phyloP scores from a whole-genome alignment of 2,797 vertebrate species.

The Sardinella longiceps region DNA sequence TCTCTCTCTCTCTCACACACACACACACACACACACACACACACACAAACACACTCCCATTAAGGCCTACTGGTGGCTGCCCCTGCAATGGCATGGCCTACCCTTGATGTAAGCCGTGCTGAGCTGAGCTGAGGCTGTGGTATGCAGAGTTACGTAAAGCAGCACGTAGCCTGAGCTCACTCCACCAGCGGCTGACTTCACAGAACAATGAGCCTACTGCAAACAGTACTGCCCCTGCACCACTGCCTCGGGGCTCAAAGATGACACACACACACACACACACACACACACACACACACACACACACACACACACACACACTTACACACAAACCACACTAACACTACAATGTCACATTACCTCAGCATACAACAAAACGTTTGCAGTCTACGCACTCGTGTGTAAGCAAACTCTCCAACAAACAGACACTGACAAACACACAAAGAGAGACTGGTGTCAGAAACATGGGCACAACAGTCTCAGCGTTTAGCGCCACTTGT shows the following conservation, averaged over 20 bases:
- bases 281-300: conserved; percentile 15
- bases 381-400: background rate
- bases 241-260: background rate
- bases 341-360: background rate
- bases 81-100: conserved; percentile 8
- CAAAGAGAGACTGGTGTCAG: background rate
- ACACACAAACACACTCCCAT: conserved; percentile 22
- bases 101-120: conserved; percentile 34
- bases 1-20: background rate
- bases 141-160: conserved; percentile 46
- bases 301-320: conserved; percentile 12
- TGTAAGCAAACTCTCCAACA: conserved; percentile 16
- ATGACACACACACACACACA: conserved; percentile 13
- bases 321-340: background rate
- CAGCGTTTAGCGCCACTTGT: background rate
- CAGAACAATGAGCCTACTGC: conserved; percentile 42
- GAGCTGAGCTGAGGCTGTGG: conserved; percentile 22
- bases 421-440: conserved; percentile 18
- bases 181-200: conserved; percentile 37
- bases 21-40: background rate
- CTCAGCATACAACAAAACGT: background rate
- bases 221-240: conserved; percentile 7
- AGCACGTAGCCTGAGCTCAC: conserved; percentile 36
- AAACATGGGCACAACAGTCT: background rate
- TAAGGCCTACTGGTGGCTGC: background rate